phyloP scores from a whole-genome alignment of 2,888 invertebrate genomes.

The Melanargia galathea region DNA sequence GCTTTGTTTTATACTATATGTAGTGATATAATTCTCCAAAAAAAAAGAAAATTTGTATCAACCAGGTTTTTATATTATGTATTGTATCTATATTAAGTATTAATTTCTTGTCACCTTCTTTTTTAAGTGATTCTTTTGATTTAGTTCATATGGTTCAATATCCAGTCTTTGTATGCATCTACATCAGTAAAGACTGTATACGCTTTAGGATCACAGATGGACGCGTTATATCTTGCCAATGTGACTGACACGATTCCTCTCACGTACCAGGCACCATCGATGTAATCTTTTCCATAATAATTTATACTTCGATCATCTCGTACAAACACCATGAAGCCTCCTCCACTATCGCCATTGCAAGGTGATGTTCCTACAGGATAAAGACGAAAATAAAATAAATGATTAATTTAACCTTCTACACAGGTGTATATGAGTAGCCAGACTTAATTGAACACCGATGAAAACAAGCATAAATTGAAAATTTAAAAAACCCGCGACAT shows the following conservation, averaged over 20 bases:
- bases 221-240: conserved; percentile 44
- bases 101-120: too few relatives aligned
- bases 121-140: not conserved
- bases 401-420: too few relatives aligned
- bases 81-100: too few relatives aligned
- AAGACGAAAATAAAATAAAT: not conserved
- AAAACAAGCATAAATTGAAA: too few relatives aligned
- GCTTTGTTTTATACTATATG: too few relatives aligned
- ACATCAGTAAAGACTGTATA: conserved; percentile 74
- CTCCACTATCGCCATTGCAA: conserved; percentile 78
- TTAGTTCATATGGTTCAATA: conserved; percentile 42
- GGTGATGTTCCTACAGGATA: conserved; percentile 62
- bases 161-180: conserved; percentile 52
- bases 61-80: too few relatives aligned
- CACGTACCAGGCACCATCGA: conserved; percentile 52
- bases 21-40: too few relatives aligned
- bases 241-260: conserved; percentile 55
- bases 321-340: conserved; percentile 65
- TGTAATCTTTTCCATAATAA: not conserved
- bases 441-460: too few relatives aligned
- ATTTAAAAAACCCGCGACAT: too few relatives aligned
- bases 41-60: too few relatives aligned
- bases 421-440: too few relatives aligned
- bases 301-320: conserved; percentile 40
- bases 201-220: conserved; percentile 65